A percentile compares a stretch with the other conserved stretches of the same genome.
Evolutionary conservation across 2,797 vertebrate species (phyloP).

Genomic region (Hylomyscus alleni): DNA sequence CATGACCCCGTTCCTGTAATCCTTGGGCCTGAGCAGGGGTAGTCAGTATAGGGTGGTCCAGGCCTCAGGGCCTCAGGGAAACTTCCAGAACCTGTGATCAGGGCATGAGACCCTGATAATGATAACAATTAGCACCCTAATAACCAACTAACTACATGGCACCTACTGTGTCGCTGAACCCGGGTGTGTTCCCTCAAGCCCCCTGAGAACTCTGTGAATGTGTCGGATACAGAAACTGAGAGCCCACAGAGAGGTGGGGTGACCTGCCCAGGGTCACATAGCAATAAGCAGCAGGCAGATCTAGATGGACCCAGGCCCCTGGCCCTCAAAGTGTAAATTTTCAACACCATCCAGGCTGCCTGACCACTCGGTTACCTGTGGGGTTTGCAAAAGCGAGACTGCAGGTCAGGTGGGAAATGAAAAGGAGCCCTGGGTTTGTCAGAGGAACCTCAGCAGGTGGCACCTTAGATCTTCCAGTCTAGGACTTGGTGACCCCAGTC

Average conservation of each 20-base stretch:
- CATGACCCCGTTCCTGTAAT: neutral
- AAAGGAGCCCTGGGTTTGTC: neutral
- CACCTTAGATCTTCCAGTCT: neutral
- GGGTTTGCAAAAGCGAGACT: accelerated
- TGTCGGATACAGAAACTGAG: neutral
- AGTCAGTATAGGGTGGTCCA: neutral
- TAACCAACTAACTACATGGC: neutral
- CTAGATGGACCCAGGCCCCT: neutral
- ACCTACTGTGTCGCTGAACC: too few relatives aligned
- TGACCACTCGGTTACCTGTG: neutral
- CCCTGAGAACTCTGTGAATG: neutral
- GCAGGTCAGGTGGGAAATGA: neutral
- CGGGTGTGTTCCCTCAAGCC: too few relatives aligned
- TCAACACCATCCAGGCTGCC: neutral
- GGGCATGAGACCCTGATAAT: neutral
- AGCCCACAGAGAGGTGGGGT: neutral
- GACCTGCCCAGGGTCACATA: neutral
- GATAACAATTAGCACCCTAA: neutral
- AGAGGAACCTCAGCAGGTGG: neutral
- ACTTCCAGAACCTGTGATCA: neutral
- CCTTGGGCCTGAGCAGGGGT: too few relatives aligned
- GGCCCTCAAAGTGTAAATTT: neutral
- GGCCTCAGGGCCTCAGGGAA: neutral
- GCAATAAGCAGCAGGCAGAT: neutral
- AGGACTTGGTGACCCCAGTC: neutral